Evolutionary conservation across 2,888 invertebrate species (phyloP), one percentile per base, ranked within the genome.

Genomic region (Leptopilina drosophilae): DNA sequence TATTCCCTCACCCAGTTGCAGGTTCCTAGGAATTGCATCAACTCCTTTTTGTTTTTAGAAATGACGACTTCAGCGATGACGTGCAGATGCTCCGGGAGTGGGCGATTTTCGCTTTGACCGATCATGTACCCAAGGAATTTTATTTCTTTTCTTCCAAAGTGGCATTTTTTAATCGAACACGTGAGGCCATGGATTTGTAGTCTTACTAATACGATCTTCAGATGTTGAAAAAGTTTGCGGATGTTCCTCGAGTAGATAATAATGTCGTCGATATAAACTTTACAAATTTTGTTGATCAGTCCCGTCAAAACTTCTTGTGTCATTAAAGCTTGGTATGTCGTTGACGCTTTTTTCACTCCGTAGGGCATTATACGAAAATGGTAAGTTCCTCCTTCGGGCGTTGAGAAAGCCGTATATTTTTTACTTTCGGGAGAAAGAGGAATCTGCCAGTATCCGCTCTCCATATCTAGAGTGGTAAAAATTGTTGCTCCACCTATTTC

Each of bases 401-500:
- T 87, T 15, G 84, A 53, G 76, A 88, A 89, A 0, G 87, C 88
- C 0, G 89, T 88, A 15, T 84, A 80, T 64, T 77, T 80, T 14
- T 81, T 84, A 0, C 84, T 81, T 5, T 78, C 66, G 2, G 77
- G 78, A 3, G 82, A 83, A 82, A 89, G 80, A 2, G 86, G 86
- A 2, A 89, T 79, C 56, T 89, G 89, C 88, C 89, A 90, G 69
- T 88, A 90, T 5, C 88, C 87, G 75, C 84, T 84, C 49, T 85
- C 84, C 6, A 89, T 77, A 15, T 90, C 89, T 4, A 89, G 67
- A 11, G 87, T 87, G 2, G 87, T 81, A 64, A 89, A 89, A 7
- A 88, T 78, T 15, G 64, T 77, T 0, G 89, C 88, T 9, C 65
- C 85, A 12, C 79, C 82, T 3, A 79, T 2, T n/a, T 78, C 80